Percentiles rank a stretch among this genome's conserved stretches.
phyloP scores from a whole-genome alignment of 2,888 invertebrate genomes.

The Ectemnius lituratus region DNA sequence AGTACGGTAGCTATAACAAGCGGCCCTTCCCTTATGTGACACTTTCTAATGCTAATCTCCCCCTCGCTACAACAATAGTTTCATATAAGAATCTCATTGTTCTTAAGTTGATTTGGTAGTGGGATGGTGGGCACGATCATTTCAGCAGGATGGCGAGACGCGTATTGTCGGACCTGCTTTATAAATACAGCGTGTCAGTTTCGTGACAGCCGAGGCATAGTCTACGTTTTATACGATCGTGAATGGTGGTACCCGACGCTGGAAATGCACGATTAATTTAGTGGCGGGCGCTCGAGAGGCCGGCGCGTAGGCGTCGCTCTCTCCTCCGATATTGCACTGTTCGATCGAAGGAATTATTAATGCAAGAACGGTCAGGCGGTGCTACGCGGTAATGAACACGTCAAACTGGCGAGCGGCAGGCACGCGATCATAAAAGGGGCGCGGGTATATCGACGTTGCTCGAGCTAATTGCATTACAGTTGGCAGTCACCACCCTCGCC shows the following conservation, averaged over 20 bases:
- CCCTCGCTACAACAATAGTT: background rate
- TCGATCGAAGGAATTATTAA: constrained; percentile 20
- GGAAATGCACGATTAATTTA: constrained; percentile 47
- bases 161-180: constrained; percentile 5
- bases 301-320: constrained; percentile 38
- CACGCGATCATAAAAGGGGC: background rate
- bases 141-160: background rate
- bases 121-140: background rate
- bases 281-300: constrained; percentile 22
- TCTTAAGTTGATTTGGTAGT: too few relatives aligned
- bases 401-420: constrained; percentile 6
- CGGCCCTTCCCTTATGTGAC: too few relatives aligned
- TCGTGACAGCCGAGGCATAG: constrained; percentile 39
- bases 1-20: too few relatives aligned
- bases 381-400: constrained; percentile 27
- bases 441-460: too few relatives aligned
- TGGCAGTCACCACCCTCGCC: background rate
- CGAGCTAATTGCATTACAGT: background rate
- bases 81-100: background rate
- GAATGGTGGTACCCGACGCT: constrained; percentile 34
- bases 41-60: background rate
- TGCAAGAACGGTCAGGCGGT: background rate
- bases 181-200: constrained; percentile 36
- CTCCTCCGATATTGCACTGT: constrained; percentile 10
- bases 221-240: constrained; percentile 39